Conservation (phyloP, 2,888 invertebrate genomes). For the Agriopis aurantiaria region DNA sequence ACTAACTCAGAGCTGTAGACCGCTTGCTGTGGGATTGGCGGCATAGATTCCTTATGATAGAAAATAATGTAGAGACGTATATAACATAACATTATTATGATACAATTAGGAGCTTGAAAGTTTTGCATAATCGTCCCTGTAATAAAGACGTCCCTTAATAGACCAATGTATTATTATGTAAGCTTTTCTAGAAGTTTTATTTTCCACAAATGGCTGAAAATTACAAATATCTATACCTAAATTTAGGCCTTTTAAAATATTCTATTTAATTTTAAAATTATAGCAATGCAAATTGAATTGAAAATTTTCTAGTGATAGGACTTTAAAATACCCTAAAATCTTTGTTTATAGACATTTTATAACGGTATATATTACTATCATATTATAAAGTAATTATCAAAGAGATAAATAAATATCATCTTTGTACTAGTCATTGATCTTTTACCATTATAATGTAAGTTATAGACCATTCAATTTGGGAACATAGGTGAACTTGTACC, state of each 20-base stretch:
- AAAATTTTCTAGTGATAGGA: slow-evolving; percentile 17
- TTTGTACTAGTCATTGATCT: not conserved
- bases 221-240: slow-evolving; percentile 6
- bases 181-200: slow-evolving; percentile 28
- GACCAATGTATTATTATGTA: slow-evolving; percentile 20
- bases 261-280: slow-evolving; percentile 8
- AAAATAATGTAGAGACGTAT: slow-evolving; percentile 2
- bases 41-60: slow-evolving; percentile 18
- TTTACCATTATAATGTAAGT: not conserved
- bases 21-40: not conserved
- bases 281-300: slow-evolving; percentile 37
- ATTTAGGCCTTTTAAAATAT: slow-evolving; percentile 3
- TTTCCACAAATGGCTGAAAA: slow-evolving; percentile 12
- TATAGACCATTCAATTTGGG: slow-evolving; percentile 25
- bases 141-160: slow-evolving; percentile 24
- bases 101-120: slow-evolving; percentile 16
- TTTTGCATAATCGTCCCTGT: slow-evolving; percentile 28
- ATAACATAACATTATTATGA: slow-evolving; percentile 6
- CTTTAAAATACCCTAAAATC: not conserved
- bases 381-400: not conserved
- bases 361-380: not conserved
- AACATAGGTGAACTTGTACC: slow-evolving; percentile 64
- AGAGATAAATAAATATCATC: not conserved
- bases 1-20: not conserved
- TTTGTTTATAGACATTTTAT: slow-evolving; percentile 3